A percentile compares a stretch with the other conserved stretches of the same genome.
phyloP scores from a whole-genome alignment of 2,888 invertebrate species.

The Xestia sexstrigata region DNA sequence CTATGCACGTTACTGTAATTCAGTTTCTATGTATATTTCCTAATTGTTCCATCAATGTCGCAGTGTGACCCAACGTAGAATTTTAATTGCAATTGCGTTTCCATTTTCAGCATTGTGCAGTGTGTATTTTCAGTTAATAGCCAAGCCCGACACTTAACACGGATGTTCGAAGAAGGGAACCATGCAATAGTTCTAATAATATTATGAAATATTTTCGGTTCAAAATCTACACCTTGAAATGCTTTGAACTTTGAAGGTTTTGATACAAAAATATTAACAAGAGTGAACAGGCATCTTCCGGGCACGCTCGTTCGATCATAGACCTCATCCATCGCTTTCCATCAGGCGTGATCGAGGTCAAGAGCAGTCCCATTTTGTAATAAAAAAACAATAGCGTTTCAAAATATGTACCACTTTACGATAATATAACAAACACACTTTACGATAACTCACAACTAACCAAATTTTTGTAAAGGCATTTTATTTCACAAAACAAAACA shows the following conservation, averaged over 20 bases:
- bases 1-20: no score
- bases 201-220: background rate
- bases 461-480: background rate
- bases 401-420: background rate
- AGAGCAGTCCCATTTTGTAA: no score
- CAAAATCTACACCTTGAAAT: background rate
- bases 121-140: slow-evolving; percentile 14
- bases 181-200: background rate
- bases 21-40: background rate
- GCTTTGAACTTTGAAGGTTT: background rate
- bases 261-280: background rate
- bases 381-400: background rate
- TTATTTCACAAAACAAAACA: slow-evolving; percentile 6
- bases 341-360: no score
- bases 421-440: no score
- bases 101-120: background rate
- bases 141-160: background rate
- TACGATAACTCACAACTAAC: background rate
- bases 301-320: no score
- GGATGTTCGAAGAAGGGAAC: background rate
- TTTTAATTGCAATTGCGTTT: slow-evolving; percentile 22
- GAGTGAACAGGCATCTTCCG: no score
- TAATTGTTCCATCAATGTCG: background rate
- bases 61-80: background rate
- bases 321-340: no score